Conservation (phyloP, 2,797 vertebrate species). For the Pristis pectinata region DNA sequence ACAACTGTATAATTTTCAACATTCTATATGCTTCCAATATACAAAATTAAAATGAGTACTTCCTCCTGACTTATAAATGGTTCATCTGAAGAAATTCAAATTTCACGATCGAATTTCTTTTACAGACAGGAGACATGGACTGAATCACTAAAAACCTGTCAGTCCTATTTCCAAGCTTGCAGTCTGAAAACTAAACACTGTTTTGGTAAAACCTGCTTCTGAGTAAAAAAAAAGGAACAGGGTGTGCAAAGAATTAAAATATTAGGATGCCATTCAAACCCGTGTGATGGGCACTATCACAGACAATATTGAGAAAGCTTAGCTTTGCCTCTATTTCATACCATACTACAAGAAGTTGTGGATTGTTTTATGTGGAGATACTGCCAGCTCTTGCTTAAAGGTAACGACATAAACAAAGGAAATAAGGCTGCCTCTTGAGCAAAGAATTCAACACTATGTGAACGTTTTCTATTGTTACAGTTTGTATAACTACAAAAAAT, state of each 20-base stretch:
- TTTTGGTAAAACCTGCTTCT: not conserved
- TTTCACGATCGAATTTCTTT: not conserved
- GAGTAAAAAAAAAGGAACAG: not conserved
- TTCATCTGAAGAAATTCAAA: not conserved
- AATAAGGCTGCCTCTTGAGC: not conserved
- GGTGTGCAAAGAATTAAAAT: not conserved
- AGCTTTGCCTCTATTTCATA: not conserved
- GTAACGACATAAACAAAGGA: not conserved
- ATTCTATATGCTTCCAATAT: not conserved
- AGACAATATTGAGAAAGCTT: not conserved
- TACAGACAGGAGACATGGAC: not conserved
- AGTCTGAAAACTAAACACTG: not conserved
- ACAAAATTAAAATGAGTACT: not conserved
- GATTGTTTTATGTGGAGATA: not conserved
- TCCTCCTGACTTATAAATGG: not conserved
- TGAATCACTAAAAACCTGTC: not conserved
- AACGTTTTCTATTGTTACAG: not conserved
- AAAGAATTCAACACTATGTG: not conserved
- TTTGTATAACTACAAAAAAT: not conserved
- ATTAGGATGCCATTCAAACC: not conserved
- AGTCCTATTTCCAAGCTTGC: not conserved
- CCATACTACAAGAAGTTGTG: not conserved
- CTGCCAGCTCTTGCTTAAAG: not conserved
- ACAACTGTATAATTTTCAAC: not conserved
- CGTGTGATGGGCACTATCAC: not conserved